Percentiles rank a stretch among this genome's conserved stretches.
Evolutionary conservation across 2,797 vertebrate species (phyloP).

Genomic region (Syngnathus acus): DNA sequence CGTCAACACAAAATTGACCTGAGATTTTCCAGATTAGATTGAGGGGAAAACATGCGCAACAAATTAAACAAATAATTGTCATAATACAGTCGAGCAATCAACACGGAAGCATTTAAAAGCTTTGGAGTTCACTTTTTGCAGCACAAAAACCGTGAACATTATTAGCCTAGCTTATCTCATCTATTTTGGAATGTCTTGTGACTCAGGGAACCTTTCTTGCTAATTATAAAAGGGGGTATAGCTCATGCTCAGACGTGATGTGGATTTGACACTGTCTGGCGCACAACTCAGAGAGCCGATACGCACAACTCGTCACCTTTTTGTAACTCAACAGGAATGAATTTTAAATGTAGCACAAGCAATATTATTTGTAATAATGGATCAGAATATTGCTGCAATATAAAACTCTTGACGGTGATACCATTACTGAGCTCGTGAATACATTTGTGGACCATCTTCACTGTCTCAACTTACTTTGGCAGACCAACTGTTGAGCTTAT

Average conservation of each 20-base stretch:
- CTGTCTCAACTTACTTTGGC: not conserved
- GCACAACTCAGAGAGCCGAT: not conserved
- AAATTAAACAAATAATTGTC: not conserved
- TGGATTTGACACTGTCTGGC: constrained; percentile 5
- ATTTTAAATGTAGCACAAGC: not conserved
- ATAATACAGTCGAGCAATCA: not conserved
- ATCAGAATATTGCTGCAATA: not conserved
- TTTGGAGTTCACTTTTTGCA: constrained; percentile 4
- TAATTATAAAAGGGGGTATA: constrained; percentile 15
- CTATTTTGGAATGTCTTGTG: constrained; percentile 13
- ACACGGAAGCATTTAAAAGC: not conserved
- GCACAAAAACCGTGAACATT: not conserved
- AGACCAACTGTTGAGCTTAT: constrained; percentile 1
- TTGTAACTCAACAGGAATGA: not conserved
- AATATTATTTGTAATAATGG: not conserved
- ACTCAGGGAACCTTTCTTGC: constrained; percentile 5
- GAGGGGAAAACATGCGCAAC: not conserved
- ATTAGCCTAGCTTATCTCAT: not conserved
- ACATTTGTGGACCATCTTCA: not conserved
- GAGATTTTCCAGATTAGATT: constrained; percentile 6
- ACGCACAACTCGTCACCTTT: not conserved
- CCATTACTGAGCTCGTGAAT: not conserved
- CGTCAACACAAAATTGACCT: constrained; percentile 28
- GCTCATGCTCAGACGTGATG: constrained; percentile 6
- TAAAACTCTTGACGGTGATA: not conserved